Base-by-base conservation (phyloP, 2,888 invertebrate genomes). In the Sesamia inferens region DNA sequence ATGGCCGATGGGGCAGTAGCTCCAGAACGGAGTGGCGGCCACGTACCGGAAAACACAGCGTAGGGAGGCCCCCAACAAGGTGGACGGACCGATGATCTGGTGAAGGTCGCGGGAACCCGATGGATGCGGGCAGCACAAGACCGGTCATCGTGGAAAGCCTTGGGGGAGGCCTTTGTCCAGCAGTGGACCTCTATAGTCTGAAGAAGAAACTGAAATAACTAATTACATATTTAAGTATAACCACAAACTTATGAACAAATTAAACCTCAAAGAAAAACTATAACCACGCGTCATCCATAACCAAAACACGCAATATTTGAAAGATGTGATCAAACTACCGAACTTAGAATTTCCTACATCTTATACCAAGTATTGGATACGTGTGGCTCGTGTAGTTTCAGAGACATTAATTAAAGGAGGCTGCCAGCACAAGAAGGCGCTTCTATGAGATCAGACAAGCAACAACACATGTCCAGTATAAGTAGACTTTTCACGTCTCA, bases 371-470 rank as follows among this genome's bases (percentile, higher is more conserved):
- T 91, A 93, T 90, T 90, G 86, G 89, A 89, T 90, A 92, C 90
- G 90, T 91, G 92, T 86, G 87, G 86, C 88, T 89, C 85, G 85
- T 91, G 86, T 91, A 91, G 93, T 92, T 92, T 88, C 90, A 85
- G 90, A 91, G 94, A 94, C 94, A 94, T 94, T 95, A 95, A 95
- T 95, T 95, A 95, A 94, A 93, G 93, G 92, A 91, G 90, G 87
- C 93, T 94, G 95, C 94, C 95, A 94, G 88, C 91, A 88, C 95
- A 95, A 95, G 94, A 94, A 94, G 95, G 95, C 93, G 93, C 91
- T 87, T 88, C 88, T 89, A 88, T 87, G 88, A 92, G 92, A 93
- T 92, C 91, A 93, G 93, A 92, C 91, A 91, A 88, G 91, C 90
- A 88, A 84, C 86, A 84, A 72, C 91, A 90, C 88, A 87, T 85